Conservation (phyloP, 2,113 vertebrate species). For the Melanotaenia duboulayi region DNA sequence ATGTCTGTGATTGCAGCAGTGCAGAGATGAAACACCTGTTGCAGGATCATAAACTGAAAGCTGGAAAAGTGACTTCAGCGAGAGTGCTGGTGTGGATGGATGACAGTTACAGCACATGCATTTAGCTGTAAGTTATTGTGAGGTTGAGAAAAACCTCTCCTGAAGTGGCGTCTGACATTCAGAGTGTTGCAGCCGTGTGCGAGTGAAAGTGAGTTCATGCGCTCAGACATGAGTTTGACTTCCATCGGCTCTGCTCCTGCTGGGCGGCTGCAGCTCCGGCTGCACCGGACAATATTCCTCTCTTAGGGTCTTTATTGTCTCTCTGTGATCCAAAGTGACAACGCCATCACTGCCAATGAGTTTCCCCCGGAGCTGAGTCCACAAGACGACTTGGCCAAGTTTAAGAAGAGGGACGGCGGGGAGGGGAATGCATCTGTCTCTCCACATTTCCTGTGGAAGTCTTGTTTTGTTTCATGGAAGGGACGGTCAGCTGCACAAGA, state of each 20-base stretch:
- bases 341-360: constrained; percentile 27
- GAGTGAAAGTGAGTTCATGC: neutral
- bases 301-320: constrained; percentile 47
- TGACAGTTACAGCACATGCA: no score
- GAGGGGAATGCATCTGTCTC: constrained; percentile 5
- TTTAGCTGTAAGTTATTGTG: no score
- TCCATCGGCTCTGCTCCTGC: constrained; percentile 21
- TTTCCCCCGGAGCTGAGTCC: constrained; percentile 26
- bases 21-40: no score
- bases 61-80: no score
- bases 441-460: constrained; percentile 14
- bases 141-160: no score
- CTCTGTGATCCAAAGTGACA: constrained; percentile 50
- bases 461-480: neutral
- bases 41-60: no score
- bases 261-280: neutral
- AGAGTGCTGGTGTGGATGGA: no score
- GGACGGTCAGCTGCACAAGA: neutral
- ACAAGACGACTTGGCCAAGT: constrained; percentile 12
- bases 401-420: constrained; percentile 21
- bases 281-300: constrained; percentile 29
- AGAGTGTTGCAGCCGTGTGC: neutral
- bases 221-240: constrained; percentile 24
- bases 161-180: no score
- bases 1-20: neutral